Percentiles rank a stretch among this genome's conserved stretches.
Conservation (phyloP, 2,113 vertebrate species). For the Pedionomus torquatus region DNA sequence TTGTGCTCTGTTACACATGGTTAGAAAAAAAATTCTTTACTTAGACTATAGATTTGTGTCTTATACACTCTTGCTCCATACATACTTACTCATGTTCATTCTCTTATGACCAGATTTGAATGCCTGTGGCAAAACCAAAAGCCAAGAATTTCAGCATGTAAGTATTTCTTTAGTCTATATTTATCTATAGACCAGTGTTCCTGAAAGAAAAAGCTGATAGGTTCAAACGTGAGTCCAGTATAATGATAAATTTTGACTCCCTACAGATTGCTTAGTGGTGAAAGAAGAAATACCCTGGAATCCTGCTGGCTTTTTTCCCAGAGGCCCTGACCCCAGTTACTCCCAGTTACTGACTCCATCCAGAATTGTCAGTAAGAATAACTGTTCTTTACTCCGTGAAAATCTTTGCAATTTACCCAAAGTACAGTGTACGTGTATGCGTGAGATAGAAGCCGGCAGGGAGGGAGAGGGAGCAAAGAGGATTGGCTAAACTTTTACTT, state of each 20-base stretch:
- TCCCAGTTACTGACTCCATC: conserved; percentile 36
- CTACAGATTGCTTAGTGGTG: background rate
- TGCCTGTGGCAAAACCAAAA: conserved; percentile 18
- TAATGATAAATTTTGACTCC: conserved; percentile 52
- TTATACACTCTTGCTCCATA: background rate
- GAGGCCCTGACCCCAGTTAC: conserved; percentile 7
- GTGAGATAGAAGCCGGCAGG: conserved; percentile 5
- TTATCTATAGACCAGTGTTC: conserved; percentile 17
- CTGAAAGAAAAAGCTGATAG: conserved; percentile 3
- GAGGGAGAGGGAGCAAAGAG: background rate
- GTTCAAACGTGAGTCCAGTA: background rate
- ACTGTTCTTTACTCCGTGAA: background rate
- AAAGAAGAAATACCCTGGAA: conserved; percentile 39
- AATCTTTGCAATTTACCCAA: background rate
- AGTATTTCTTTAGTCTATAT: background rate
- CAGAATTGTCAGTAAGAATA: conserved; percentile 43
- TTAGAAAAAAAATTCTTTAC: background rate
- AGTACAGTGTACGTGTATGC: background rate
- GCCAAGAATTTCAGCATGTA: conserved; percentile 7
- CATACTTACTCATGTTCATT: background rate
- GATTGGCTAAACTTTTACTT: background rate
- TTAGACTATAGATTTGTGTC: background rate
- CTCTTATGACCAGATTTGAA: background rate
- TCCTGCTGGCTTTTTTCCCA: conserved; percentile 18
- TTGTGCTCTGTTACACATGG: background rate